Evolutionary conservation across 1,140 invertebrate genomes (phyloP).

Genomic region (Adelges cooleyi): DNA sequence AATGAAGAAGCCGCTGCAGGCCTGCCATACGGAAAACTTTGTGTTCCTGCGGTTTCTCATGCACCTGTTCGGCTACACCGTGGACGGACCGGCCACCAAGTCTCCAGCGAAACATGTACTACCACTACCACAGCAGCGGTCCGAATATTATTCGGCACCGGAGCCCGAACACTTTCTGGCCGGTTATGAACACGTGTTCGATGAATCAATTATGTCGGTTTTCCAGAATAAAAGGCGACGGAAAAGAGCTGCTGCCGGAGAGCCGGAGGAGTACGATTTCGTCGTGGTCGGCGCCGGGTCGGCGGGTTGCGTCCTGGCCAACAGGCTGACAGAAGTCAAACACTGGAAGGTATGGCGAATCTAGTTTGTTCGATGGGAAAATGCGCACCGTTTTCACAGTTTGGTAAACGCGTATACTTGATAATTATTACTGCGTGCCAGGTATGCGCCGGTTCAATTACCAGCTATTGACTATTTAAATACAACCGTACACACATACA

Average conservation of each 20-base stretch:
- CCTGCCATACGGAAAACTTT: conserved; percentile 44
- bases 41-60: conserved; percentile 46
- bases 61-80: conserved; percentile 45
- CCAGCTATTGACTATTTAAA: no score
- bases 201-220: conserved; percentile 18
- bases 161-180: conserved; percentile 15
- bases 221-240: conserved; percentile 21
- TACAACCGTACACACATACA: no score
- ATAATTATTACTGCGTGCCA: no score
- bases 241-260: not conserved
- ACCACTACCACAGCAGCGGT: not conserved
- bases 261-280: conserved; percentile 41
- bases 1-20: conserved; percentile 34
- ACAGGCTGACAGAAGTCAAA: conserved; percentile 32
- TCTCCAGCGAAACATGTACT: not conserved
- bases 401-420: no score
- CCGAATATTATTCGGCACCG: no score
- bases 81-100: conserved; percentile 33
- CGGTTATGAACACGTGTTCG: conserved; percentile 29
- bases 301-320: conserved; percentile 33
- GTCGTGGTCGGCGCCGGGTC: conserved; percentile 44
- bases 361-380: not conserved
- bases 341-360: conserved; percentile 32
- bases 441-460: not conserved
- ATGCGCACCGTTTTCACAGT: not conserved